These are phyloP conservation scores for Gonioctena quinquepunctata DNA, from an alignment of 1,140 invertebrate species.

Conservation along the genomic window DNA sequence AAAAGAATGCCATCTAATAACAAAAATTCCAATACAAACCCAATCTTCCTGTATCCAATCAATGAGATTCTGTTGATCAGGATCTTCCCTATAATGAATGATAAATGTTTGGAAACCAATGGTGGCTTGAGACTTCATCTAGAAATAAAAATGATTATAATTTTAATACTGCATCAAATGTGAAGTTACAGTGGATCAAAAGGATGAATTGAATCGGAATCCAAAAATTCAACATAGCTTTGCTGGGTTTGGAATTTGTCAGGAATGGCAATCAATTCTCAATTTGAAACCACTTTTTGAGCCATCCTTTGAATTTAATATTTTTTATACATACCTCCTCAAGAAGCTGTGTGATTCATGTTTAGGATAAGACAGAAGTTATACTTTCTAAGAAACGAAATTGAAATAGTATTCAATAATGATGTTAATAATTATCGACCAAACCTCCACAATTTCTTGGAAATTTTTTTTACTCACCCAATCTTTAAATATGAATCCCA, in stretches of 20 bases:
- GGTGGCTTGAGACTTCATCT: conserved; percentile 91
- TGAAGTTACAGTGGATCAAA: not conserved
- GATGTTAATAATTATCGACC: too few species aligned
- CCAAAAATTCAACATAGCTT: too few species aligned
- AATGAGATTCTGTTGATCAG: conserved; percentile 96
- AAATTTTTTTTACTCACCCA: conserved; percentile 81
- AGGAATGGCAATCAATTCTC: too few species aligned
- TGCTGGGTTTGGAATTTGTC: too few species aligned
- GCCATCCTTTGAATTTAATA: too few species aligned
- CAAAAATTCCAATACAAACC: conserved; percentile 63
- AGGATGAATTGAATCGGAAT: not conserved
- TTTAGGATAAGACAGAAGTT: too few species aligned
- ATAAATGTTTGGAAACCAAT: conserved; percentile 92
- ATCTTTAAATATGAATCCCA: conserved; percentile 96
- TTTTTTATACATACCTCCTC: too few species aligned
- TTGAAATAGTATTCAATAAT: too few species aligned
- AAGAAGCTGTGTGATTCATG: too few species aligned
- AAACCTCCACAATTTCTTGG: too few species aligned
- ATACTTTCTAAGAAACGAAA: too few species aligned
- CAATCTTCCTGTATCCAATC: conserved; percentile 99
- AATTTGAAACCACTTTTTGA: too few species aligned
- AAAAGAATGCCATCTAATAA: not conserved
- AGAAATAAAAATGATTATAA: conserved; percentile 38
- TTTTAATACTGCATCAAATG: conserved; percentile 4
- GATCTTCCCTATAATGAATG: conserved; percentile 94